Percentiles rank a stretch among this genome's conserved stretches.
These are phyloP conservation scores for Psammodynastes pulverulentus DNA, from an alignment of 2,113 vertebrate species.

Conservation along the genomic window DNA sequence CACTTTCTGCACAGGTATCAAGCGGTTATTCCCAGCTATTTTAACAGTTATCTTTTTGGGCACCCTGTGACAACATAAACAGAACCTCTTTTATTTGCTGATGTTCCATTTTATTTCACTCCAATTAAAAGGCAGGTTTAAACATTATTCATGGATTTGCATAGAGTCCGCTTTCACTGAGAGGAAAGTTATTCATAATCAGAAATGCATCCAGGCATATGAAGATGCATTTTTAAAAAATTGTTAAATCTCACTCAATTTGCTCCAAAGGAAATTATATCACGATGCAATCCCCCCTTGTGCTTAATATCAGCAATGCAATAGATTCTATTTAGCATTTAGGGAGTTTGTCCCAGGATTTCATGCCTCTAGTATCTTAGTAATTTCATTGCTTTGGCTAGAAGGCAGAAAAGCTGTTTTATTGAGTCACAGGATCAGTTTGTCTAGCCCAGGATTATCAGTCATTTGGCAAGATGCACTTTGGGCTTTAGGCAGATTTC, in stretches of 20 bases:
- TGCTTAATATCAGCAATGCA: background rate
- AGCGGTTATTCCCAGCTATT: slow-evolving; percentile 72
- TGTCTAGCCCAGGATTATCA: background rate
- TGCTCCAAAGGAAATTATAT: background rate
- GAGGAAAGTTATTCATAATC: background rate
- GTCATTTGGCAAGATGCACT: background rate
- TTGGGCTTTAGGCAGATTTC: background rate
- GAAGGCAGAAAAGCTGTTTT: background rate
- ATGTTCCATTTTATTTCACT: background rate
- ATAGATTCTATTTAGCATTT: background rate
- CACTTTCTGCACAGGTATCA: slow-evolving; percentile 64
- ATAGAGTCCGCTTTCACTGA: background rate
- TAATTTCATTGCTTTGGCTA: background rate
- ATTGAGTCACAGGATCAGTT: background rate
- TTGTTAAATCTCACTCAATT: background rate
- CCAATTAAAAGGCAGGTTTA: background rate
- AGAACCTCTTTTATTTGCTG: background rate
- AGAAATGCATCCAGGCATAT: background rate
- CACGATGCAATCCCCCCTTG: background rate
- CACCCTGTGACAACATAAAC: slow-evolving; percentile 30
- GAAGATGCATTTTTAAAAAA: background rate
- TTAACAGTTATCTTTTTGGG: slow-evolving; percentile 63
- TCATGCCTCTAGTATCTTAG: background rate
- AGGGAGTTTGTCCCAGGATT: background rate
- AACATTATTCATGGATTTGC: background rate